phyloP scores from a whole-genome alignment of 2,888 invertebrate genomes.

The Kuschelorhynchus macadamiae region DNA sequence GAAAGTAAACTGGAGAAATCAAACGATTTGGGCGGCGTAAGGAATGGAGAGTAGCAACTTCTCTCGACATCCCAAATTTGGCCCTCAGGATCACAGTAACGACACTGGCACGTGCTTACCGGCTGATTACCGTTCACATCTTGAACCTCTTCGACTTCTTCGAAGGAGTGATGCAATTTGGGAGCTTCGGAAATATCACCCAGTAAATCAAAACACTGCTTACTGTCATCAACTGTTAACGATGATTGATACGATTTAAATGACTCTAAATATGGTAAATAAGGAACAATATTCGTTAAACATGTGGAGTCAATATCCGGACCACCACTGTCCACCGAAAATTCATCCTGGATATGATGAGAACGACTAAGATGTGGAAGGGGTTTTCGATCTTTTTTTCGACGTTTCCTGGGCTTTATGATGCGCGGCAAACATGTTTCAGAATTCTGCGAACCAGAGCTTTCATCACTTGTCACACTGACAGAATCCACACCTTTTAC shows the following conservation, averaged over 20 bases:
- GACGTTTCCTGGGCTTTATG: constrained; percentile 89
- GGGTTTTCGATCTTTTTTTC: constrained; percentile 89
- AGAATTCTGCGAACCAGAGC: constrained; percentile 76
- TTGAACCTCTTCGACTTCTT: constrained; percentile 66
- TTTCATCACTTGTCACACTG: constrained; percentile 84
- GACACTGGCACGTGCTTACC: constrained; percentile 77
- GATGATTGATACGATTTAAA: constrained; percentile 14
- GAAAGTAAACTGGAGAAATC: constrained; percentile 50
- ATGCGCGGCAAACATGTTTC: constrained; percentile 89
- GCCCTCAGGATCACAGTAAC: constrained; percentile 82
- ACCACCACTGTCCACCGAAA: constrained; percentile 63
- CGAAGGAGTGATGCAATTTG: constrained; percentile 67
- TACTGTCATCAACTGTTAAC: constrained; percentile 36
- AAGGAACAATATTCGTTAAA: constrained; percentile 18
- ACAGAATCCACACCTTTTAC: constrained; percentile 73
- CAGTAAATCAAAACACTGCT: constrained; percentile 49
- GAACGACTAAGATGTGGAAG: constrained; percentile 64
- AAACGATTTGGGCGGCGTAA: constrained; percentile 66
- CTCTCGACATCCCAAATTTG: constrained; percentile 83
- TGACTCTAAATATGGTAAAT: constrained; percentile 39
- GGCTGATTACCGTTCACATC: constrained; percentile 65
- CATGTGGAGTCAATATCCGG: constrained; percentile 56
- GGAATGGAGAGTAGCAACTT: constrained; percentile 71
- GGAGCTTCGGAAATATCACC: constrained; percentile 63
- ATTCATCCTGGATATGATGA: constrained; percentile 59